Evolutionary conservation across 2,113 vertebrate species (phyloP).

Genomic region (Sciurus niger): DNA sequence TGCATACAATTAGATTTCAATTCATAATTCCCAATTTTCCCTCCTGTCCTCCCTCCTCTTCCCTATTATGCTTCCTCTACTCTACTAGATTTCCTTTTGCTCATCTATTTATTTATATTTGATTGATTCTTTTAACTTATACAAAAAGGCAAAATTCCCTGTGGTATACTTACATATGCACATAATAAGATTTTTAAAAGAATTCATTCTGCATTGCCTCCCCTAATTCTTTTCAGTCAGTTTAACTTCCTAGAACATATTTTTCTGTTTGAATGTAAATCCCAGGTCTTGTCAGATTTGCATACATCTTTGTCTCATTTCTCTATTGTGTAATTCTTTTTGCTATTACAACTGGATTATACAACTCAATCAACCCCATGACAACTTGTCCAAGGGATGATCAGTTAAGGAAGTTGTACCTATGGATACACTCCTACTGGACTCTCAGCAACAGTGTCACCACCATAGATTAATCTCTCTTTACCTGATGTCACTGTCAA

Average conservation of each 20-base stretch:
- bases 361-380: background rate
- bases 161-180: too few species aligned
- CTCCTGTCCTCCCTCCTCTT: too few species aligned
- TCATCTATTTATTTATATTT: too few species aligned
- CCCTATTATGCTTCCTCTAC: too few species aligned
- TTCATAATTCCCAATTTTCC: too few species aligned
- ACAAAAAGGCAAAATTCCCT: too few species aligned
- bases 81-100: too few species aligned
- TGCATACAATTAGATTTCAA: too few species aligned
- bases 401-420: background rate
- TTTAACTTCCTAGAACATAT: slow-evolving; percentile 31
- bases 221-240: background rate
- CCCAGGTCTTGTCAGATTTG: background rate
- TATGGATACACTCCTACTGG: background rate
- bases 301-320: background rate
- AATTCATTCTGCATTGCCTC: too few species aligned
- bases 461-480: background rate
- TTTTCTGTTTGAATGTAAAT: background rate
- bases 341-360: background rate
- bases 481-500: background rate
- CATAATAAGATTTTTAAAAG: too few species aligned
- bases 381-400: background rate
- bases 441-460: background rate
- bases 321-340: background rate
- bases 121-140: too few species aligned